Evolutionary conservation across 2,888 invertebrate genomes (phyloP), one percentile per base, ranked within the genome.

Genomic region (Sycophila texana): DNA sequence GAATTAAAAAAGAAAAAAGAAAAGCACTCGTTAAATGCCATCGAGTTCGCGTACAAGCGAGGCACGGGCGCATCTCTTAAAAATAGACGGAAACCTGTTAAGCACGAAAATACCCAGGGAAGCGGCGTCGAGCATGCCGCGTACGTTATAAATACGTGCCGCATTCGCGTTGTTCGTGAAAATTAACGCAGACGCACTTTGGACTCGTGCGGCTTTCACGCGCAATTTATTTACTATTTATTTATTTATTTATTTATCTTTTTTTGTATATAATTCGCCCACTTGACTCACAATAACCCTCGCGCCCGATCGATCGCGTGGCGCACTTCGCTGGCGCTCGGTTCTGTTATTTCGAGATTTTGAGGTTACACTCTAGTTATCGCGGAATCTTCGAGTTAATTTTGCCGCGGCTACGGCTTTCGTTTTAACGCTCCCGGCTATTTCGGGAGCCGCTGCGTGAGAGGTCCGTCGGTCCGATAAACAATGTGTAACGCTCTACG

Each of bases 61-160:
- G 75, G 63, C 49, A 61, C 66, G 75, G 71, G 71, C 63, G 67
- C 73, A 47, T 67, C 73, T 53, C 2, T 30, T 75, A 75, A 67
- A 80, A 70, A 76, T 80, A 80, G 68, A 68, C 68, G 73, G 74
- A 76, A 80, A 76, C 73, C 80, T 76, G 73, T 80, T 80, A 66
- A 73, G 73, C 77, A 73, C 73, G 63, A 76, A 77, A 76, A 80
- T 77, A 80, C 77, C 73, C 73, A 63, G 73, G 30, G 53, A 63
- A 73, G 55, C 73, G 60, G 47, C 68, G 61, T 39, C 55, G 70
- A 76, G 75, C 53, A 65, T 53, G 70, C 49, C 30, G 51, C 30
- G 55, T 39, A 67, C 70, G 67, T 75, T 79, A 79, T 72, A 79
- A 79, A 79, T 79, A 78, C 60, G 1, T 26, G 67, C 18, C 12